Base-by-base conservation (phyloP, 2,797 vertebrate genomes). In the Ciconia nigra region DNA sequence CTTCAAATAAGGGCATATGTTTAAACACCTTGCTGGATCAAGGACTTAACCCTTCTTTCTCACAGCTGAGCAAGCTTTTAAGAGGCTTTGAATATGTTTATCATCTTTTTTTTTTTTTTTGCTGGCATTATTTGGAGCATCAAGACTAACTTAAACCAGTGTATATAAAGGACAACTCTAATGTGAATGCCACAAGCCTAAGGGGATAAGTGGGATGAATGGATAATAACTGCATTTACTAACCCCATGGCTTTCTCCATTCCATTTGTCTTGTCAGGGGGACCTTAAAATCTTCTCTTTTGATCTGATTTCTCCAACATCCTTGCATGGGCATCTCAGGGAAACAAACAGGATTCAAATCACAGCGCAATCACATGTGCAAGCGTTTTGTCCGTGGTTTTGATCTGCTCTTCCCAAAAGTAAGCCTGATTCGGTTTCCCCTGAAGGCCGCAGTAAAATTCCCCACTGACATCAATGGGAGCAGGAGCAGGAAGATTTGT, bases 11-110 rank as follows among this genome's bases (percentile, higher is more conserved):
- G 77, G 46, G 24, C 46, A 7, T 73, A 51, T 71, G n/a, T 83
- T 95, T 49, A 85, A 94, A 83, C 61, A 76, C 54, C 87, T 96
- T 90, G 25, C 44, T 88, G 31, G 28, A 88, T 88, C 79, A 74
- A 88, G 29, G 42, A 63, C 46, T 91, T 77, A 91, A 83, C 49
- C 42, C 28, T 42, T 92, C 52, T 91, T 73, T 89, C 28, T 67
- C 78, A 85, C 13, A 74, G 54, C 11, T 49, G 37, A 92, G 24
- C 15, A 92, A 79, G 67, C 28, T 83, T 80, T 88, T 73, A 52
- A 74, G 87, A 83, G 41, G 26, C 37, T 91, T 94, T 87, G 51
- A 66, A 29, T 72, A 47, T 20, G 10, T 59, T 93, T 87, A 35
- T 25, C 2, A 9, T 37, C 13, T 22, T 17, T 47, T 18, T 29